Conservation (phyloP, 2,888 invertebrate species). For the Gortyna flavago region DNA sequence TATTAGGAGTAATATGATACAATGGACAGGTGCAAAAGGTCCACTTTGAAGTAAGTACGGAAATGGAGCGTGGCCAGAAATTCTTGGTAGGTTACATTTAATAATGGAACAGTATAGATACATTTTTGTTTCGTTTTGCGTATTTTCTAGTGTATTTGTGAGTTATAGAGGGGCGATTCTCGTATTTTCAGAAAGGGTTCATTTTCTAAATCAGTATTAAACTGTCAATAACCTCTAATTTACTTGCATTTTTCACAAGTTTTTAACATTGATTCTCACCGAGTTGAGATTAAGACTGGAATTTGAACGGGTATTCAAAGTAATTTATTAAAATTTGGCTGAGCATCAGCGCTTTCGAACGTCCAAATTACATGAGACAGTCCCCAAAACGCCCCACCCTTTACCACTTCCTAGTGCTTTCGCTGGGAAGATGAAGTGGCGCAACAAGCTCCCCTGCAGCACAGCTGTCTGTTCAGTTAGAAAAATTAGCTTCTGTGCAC, state of each 20-base stretch:
- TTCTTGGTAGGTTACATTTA: not conserved
- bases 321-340: too few relatives aligned
- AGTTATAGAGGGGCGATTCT: not conserved
- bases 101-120: too few relatives aligned
- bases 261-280: not conserved
- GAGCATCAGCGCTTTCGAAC: too few relatives aligned
- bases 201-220: not conserved
- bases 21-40: slow-evolving; percentile 46
- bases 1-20: slow-evolving; percentile 35
- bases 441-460: too few relatives aligned
- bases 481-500: too few relatives aligned
- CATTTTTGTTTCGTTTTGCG: too few relatives aligned
- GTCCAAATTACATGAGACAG: too few relatives aligned
- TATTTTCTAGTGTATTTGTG: not conserved
- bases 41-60: not conserved
- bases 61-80: not conserved
- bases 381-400: too few relatives aligned
- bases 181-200: not conserved
- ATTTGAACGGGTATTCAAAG: not conserved
- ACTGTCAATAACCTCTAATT: not conserved
- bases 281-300: not conserved
- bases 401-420: too few relatives aligned
- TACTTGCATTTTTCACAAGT: not conserved
- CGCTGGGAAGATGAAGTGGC: too few relatives aligned
- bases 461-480: too few relatives aligned